Evolutionary conservation across 64 coral and sea anemone species (phyloP).

Genomic region (Anthopleura sola): DNA sequence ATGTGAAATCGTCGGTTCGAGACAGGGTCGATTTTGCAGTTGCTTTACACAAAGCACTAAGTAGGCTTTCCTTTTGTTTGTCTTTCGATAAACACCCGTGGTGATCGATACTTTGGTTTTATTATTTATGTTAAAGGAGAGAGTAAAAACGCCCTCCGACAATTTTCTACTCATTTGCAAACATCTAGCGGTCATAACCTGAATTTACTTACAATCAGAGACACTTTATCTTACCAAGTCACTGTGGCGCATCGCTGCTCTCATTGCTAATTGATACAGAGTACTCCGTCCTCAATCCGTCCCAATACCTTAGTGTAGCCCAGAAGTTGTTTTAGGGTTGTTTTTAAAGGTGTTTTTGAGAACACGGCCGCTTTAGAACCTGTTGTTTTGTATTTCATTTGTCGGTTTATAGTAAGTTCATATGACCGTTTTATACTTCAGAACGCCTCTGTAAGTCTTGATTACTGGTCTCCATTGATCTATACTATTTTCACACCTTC

Average conservation of each 20-base stretch:
- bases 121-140: background rate
- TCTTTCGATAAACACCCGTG: background rate
- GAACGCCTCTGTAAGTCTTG: background rate
- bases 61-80: background rate
- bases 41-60: background rate
- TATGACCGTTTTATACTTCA: background rate
- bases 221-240: background rate
- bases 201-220: background rate
- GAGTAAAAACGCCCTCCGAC: background rate
- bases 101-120: background rate
- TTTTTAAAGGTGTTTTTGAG: too few relatives aligned
- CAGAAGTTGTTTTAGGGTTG: too few relatives aligned
- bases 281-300: background rate
- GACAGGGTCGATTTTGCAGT: too few relatives aligned
- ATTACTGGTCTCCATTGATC: background rate
- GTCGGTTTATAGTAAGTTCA: too few relatives aligned
- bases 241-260: background rate
- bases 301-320: too few relatives aligned
- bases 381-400: background rate
- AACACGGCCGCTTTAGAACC: too few relatives aligned
- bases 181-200: background rate
- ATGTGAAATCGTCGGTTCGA: too few relatives aligned
- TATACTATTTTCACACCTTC: background rate
- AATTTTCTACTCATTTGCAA: slow-evolving; percentile 16
- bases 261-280: background rate